Evolutionary conservation across 2,797 vertebrate species (phyloP).

Genomic region (Natrix natrix): DNA sequence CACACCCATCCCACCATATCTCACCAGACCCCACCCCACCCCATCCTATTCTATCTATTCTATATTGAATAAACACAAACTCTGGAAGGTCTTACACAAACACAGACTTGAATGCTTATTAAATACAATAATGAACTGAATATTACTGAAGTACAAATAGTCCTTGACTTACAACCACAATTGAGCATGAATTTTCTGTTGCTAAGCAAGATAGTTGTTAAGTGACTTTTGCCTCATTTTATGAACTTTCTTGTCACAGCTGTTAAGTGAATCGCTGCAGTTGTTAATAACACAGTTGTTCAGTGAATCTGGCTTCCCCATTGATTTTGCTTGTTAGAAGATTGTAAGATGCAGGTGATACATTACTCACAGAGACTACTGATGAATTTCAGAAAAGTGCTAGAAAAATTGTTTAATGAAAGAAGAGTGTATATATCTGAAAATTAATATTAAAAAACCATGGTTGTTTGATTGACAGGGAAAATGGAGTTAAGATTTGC

Average conservation of each 20-base stretch:
- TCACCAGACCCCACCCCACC: too few relatives aligned
- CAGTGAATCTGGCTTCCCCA: not conserved
- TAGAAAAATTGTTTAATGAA: not conserved
- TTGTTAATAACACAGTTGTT: not conserved
- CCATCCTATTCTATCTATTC: too few relatives aligned
- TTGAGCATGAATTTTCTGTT: not conserved
- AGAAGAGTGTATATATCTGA: not conserved
- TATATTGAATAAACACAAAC: not conserved
- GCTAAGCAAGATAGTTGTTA: not conserved
- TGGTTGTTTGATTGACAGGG: not conserved
- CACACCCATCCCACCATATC: too few relatives aligned
- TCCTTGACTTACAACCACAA: not conserved
- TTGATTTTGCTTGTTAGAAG: not conserved
- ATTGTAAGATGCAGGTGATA: not conserved
- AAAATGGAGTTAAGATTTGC: not conserved
- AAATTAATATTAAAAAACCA: not conserved
- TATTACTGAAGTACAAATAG: not conserved
- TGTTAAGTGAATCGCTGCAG: not conserved
- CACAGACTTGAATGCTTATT: not conserved
- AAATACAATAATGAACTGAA: not conserved
- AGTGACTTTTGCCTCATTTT: not conserved
- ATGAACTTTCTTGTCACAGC: not conserved
- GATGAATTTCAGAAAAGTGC: not conserved
- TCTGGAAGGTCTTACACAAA: not conserved
- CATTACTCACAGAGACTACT: not conserved